These are phyloP conservation scores for Ciona savignyi DNA, from an alignment of 23 tunicate genomes.

Conservation along the genomic window DNA sequence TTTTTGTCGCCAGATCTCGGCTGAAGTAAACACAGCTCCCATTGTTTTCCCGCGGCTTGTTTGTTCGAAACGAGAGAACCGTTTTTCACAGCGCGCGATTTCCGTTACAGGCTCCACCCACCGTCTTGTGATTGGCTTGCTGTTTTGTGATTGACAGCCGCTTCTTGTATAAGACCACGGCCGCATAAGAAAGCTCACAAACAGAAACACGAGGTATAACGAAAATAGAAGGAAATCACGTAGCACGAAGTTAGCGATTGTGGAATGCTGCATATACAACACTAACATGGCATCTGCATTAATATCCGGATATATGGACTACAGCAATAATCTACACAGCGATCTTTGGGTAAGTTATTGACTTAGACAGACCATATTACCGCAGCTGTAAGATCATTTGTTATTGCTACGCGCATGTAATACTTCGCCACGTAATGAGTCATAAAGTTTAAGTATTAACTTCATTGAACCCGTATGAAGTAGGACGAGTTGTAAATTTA, in stretches of 20 bases:
- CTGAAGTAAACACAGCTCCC: background rate
- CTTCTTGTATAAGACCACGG: background rate
- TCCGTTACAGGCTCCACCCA: conserved; percentile 6
- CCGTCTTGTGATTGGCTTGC: background rate
- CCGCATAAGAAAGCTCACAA: background rate
- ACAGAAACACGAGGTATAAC: too few species aligned
- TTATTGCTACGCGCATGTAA: too few species aligned
- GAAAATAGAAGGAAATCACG: too few species aligned
- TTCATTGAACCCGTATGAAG: too few species aligned
- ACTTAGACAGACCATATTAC: too few species aligned
- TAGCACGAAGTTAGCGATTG: too few species aligned
- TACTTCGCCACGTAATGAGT: too few species aligned
- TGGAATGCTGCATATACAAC: background rate
- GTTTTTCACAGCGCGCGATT: conserved; percentile 3
- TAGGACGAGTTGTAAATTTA: too few species aligned
- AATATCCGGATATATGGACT: conserved; percentile 16
- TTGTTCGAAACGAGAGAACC: background rate
- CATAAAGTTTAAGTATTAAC: too few species aligned
- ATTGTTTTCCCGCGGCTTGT: background rate
- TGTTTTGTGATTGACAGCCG: conserved; percentile 1
- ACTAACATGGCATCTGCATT: conserved; percentile 8
- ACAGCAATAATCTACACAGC: conserved; percentile 13
- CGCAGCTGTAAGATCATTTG: too few species aligned
- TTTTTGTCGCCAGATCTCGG: background rate
- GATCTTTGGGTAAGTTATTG: conserved; percentile 25